Percentiles rank a stretch among this genome's conserved stretches.
phyloP scores from a whole-genome alignment of 1,140 invertebrate species.

The Zeugodacus cucurbitae region DNA sequence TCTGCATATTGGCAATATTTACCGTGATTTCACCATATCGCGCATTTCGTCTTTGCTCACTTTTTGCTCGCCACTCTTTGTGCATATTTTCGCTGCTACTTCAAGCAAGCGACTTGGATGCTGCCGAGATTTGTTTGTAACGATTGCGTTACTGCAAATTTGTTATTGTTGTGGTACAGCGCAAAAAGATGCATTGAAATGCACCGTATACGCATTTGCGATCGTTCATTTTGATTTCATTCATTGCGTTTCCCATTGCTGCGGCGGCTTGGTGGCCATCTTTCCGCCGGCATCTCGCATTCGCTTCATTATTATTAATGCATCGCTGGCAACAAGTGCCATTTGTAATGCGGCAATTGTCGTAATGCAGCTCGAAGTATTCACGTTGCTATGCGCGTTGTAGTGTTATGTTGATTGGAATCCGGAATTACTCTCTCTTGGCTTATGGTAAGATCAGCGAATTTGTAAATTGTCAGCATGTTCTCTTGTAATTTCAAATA shows the following conservation, averaged over 20 bases:
- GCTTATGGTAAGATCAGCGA: not conserved
- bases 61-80: not conserved
- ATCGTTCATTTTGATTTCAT: conserved; percentile 24
- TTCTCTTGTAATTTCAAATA: not conserved
- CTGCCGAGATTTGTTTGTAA: not conserved
- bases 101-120: too few relatives aligned
- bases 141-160: not conserved
- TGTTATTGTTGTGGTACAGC: not conserved
- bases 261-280: not conserved
- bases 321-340: not conserved
- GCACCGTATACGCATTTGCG: not conserved
- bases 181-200: not conserved
- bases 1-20: conserved; percentile 33
- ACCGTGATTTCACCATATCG: not conserved
- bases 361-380: not conserved
- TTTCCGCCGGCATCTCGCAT: not conserved
- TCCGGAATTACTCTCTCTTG: conserved; percentile 22
- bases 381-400: not conserved
- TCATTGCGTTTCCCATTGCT: not conserved
- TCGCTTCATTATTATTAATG: not conserved
- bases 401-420: not conserved
- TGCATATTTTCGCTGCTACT: not conserved
- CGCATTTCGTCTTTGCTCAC: not conserved
- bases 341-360: not conserved
- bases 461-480: conserved; percentile 19